Evolutionary conservation across 2,113 vertebrate species (phyloP).

Genomic region (Pluvialis apricaria): DNA sequence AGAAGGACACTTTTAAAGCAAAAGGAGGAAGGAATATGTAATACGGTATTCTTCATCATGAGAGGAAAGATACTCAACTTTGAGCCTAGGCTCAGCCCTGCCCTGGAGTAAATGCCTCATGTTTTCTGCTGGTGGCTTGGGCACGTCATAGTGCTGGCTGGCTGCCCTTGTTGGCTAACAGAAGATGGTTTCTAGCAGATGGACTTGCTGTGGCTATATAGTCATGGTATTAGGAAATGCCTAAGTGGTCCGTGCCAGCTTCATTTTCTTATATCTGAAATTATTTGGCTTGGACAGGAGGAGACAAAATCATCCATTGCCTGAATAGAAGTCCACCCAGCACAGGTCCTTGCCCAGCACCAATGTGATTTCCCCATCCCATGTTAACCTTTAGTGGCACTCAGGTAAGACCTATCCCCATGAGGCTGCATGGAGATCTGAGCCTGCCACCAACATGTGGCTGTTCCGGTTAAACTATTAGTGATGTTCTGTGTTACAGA

Average conservation of each 20-base stretch:
- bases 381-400: not conserved
- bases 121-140: not conserved
- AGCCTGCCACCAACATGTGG: not conserved
- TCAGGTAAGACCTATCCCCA: not conserved
- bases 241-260: not conserved
- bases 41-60: not conserved
- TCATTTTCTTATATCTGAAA: not conserved
- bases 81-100: not conserved
- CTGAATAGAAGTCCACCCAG: not conserved
- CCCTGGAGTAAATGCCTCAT: not conserved
- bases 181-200: not conserved
- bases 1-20: not conserved
- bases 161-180: not conserved
- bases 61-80: not conserved
- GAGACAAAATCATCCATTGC: not conserved
- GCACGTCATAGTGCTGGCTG: not conserved
- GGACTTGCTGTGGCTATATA: not conserved
- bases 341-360: not conserved
- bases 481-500: not conserved
- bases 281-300: not conserved
- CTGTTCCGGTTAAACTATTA: not conserved
- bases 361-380: not conserved
- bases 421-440: not conserved
- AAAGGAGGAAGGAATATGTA: not conserved
- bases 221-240: not conserved